Evolutionary conservation across 2,113 vertebrate genomes (phyloP).

Genomic region (Fregetta grallaria): DNA sequence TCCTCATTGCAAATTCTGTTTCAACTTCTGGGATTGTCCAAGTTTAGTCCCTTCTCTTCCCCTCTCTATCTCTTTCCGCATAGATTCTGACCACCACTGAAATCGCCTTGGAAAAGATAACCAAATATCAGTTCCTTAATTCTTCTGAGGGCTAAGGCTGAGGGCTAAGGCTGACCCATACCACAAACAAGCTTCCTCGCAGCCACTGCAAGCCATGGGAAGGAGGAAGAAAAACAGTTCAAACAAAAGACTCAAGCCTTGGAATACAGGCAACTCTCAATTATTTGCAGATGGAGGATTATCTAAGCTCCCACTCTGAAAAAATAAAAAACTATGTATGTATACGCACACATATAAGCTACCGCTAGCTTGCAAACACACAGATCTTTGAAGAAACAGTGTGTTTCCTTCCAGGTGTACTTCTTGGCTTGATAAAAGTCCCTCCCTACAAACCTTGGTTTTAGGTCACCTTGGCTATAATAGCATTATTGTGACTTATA

Average conservation of each 20-base stretch:
- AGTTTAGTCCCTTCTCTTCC: background rate
- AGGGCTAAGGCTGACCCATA: background rate
- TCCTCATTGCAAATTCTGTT: background rate
- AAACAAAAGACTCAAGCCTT: background rate
- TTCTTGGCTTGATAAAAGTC: background rate
- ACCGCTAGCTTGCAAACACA: background rate
- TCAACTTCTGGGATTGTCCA: background rate
- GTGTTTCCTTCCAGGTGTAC: background rate
- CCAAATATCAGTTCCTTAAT: background rate
- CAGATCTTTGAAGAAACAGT: background rate
- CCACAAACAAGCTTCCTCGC: background rate
- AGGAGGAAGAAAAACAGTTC: background rate
- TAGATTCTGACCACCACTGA: background rate
- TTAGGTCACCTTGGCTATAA: background rate
- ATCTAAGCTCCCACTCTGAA: background rate
- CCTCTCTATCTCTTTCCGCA: background rate
- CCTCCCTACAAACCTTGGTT: background rate
- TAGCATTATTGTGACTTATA: background rate
- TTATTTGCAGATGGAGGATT: background rate
- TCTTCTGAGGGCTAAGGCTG: background rate
- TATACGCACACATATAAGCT: background rate
- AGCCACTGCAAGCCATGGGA: background rate
- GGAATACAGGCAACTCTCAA: background rate
- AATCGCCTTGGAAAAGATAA: background rate
- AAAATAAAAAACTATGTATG: background rate